These are phyloP conservation scores for Drosophila neocordata DNA, from an alignment of 1,140 invertebrate species.

Conservation along the genomic window DNA sequence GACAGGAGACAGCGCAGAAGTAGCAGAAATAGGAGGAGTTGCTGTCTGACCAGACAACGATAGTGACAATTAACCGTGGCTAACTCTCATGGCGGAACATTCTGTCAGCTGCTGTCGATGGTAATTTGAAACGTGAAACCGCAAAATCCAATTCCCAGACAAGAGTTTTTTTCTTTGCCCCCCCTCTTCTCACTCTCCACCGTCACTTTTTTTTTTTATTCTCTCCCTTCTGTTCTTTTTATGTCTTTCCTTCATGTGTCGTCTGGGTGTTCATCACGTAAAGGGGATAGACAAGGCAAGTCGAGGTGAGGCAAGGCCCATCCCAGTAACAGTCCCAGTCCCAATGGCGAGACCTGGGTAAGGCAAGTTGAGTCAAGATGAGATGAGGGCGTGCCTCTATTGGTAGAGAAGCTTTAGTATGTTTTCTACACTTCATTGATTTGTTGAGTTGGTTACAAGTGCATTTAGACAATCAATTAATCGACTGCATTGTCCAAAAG, in stretches of 20 bases:
- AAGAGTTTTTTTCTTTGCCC: constrained; percentile 48
- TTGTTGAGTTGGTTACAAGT: constrained; percentile 78
- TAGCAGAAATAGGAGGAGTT: neutral
- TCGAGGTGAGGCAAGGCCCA: neutral
- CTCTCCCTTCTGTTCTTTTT: constrained; percentile 27
- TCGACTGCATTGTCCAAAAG: constrained; percentile 62
- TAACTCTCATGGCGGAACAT: constrained; percentile 51
- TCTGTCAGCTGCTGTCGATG: constrained; percentile 74
- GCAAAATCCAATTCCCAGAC: constrained; percentile 81
- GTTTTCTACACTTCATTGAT: constrained; percentile 78
- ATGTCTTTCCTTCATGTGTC: constrained; percentile 16
- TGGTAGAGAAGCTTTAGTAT: constrained; percentile 38
- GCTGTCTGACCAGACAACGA: constrained; percentile 49
- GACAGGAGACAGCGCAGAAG: constrained; percentile 18
- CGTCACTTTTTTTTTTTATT: constrained; percentile 24
- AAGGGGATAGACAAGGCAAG: neutral
- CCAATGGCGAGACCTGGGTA: neutral
- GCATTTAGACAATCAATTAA: constrained; percentile 82
- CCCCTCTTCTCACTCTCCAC: constrained; percentile 9
- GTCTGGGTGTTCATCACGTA: constrained; percentile 28
- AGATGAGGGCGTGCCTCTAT: constrained; percentile 9
- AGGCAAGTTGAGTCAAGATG: neutral
- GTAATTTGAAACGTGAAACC: constrained; percentile 80
- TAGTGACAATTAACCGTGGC: constrained; percentile 78
- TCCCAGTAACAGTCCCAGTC: neutral